Percentiles rank a stretch among this genome's conserved stretches.
These are phyloP conservation scores for Cottoperca gobio DNA, from an alignment of 2,797 vertebrate species.

Conservation along the genomic window DNA sequence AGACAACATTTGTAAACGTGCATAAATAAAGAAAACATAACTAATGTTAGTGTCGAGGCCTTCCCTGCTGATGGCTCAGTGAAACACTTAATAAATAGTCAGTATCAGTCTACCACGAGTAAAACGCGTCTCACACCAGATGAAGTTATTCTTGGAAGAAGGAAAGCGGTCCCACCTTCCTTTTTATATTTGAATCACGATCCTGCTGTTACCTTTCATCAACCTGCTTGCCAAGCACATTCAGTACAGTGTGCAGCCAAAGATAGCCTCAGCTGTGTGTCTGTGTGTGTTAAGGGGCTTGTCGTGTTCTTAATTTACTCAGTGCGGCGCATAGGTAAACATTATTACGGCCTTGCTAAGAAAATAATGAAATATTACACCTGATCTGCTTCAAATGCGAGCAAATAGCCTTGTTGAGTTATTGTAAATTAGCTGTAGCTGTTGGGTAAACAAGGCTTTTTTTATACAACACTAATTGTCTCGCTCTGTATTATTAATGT, in stretches of 20 bases:
- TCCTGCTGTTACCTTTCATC: constrained; percentile 79
- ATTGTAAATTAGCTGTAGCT: constrained; percentile 49
- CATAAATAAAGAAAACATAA: too few species aligned
- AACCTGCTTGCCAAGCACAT: constrained; percentile 80
- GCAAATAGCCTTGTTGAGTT: constrained; percentile 54
- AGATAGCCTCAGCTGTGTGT: constrained; percentile 73
- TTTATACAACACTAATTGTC: constrained; percentile 59
- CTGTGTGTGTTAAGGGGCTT: constrained; percentile 55
- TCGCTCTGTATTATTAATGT: constrained; percentile 58
- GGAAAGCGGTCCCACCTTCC: constrained; percentile 48
- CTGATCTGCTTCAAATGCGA: constrained; percentile 56
- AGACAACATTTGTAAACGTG: too few species aligned
- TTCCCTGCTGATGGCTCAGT: too few species aligned
- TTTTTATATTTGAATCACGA: constrained; percentile 71
- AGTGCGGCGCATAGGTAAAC: constrained; percentile 61
- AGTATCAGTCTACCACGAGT: too few species aligned
- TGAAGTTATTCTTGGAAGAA: constrained; percentile 57
- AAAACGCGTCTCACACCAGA: constrained; percentile 24
- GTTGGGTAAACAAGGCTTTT: constrained; percentile 34
- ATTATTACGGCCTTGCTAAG: constrained; percentile 56
- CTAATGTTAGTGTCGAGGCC: too few species aligned
- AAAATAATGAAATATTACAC: constrained; percentile 47
- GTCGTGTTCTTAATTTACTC: constrained; percentile 71
- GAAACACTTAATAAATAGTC: too few species aligned
- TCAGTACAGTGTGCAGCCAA: constrained; percentile 73